Evolutionary conservation across 2,888 invertebrate genomes (phyloP).

Genomic region (Mactromeris polynyma): DNA sequence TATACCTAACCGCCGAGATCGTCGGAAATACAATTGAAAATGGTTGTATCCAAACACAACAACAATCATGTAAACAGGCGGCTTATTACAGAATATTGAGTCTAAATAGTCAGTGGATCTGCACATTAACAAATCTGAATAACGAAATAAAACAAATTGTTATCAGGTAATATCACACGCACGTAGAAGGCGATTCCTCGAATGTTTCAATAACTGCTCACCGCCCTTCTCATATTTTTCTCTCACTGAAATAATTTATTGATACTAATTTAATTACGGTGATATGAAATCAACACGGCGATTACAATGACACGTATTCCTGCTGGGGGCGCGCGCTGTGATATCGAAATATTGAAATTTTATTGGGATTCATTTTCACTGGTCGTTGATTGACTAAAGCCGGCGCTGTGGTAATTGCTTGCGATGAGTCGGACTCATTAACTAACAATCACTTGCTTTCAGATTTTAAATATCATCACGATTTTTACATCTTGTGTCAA

Average conservation of each 20-base stretch:
- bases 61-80: too few relatives aligned
- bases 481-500: background rate
- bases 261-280: constrained; percentile 61
- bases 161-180: background rate
- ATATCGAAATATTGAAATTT: constrained; percentile 39
- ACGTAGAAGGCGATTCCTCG: background rate
- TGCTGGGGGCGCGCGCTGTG: constrained; percentile 21
- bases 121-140: background rate
- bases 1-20: too few relatives aligned
- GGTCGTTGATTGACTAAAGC: constrained; percentile 42
- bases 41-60: too few relatives aligned
- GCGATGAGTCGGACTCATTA: background rate
- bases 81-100: too few relatives aligned
- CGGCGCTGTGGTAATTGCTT: constrained; percentile 6
- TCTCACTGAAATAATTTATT: constrained; percentile 15
- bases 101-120: background rate
- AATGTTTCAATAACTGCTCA: background rate
- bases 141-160: background rate
- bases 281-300: constrained; percentile 44
- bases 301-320: constrained; percentile 56
- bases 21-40: too few relatives aligned
- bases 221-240: constrained; percentile 12
- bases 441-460: background rate
- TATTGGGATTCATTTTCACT: constrained; percentile 32
- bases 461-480: background rate